Evolutionary conservation across 2,113 vertebrate species (phyloP).

Genomic region (Psittacula cyanocephala): DNA sequence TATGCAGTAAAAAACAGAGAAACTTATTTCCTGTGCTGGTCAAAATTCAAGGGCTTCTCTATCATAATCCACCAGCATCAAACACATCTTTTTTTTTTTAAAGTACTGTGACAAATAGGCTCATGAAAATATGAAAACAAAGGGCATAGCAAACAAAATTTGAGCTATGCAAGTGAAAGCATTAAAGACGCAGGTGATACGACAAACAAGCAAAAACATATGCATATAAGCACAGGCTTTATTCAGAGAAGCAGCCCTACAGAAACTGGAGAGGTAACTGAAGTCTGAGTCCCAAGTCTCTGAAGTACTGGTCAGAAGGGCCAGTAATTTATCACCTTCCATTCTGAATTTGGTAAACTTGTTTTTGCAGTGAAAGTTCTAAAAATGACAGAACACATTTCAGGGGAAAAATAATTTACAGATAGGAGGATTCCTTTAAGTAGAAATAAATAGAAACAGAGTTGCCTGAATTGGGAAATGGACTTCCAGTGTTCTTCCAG

Average conservation of each 20-base stretch:
- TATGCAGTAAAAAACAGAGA: neutral
- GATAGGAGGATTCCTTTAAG: neutral
- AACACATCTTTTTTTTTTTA: neutral
- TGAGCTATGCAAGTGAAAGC: neutral
- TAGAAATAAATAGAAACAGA: neutral
- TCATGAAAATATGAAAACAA: neutral
- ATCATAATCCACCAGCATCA: neutral
- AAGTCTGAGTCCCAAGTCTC: neutral
- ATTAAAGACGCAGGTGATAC: neutral
- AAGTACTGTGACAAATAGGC: neutral
- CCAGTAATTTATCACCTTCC: neutral
- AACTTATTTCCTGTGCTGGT: neutral
- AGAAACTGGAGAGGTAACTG: neutral
- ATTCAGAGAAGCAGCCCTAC: neutral
- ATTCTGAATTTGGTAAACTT: neutral
- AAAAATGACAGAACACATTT: neutral
- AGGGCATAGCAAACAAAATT: neutral
- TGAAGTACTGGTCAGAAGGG: neutral
- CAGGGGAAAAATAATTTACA: neutral
- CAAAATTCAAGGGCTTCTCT: neutral
- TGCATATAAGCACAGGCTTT: neutral
- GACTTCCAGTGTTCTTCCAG: neutral
- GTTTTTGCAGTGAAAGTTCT: neutral
- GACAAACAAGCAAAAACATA: neutral
- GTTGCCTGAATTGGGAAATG: neutral